Conservation (phyloP, 1,140 invertebrate genomes). For the Drosophila leontia region DNA sequence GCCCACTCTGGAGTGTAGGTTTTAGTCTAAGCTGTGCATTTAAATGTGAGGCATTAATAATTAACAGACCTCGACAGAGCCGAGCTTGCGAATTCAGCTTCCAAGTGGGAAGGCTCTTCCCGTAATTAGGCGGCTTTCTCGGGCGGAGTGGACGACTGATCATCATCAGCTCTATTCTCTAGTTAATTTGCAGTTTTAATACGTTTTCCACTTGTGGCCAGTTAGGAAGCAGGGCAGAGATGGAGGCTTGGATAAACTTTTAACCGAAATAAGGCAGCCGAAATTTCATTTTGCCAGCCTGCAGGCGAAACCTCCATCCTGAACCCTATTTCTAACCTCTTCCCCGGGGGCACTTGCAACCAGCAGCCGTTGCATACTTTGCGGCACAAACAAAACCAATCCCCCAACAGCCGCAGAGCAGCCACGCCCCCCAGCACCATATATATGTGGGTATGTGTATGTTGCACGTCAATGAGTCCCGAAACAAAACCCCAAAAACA, state of each 20-base stretch:
- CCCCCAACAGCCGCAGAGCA: conserved; percentile 41
- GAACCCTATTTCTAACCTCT: background rate
- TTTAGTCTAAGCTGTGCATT: conserved; percentile 71
- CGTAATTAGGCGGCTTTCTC: conserved; percentile 68
- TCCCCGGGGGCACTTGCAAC: conserved; percentile 35
- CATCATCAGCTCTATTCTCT: conserved; percentile 64
- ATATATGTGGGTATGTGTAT: conserved; percentile 21
- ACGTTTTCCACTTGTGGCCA: conserved; percentile 73
- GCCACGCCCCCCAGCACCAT: conserved; percentile 26
- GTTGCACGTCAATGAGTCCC: conserved; percentile 77
- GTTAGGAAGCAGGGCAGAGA: conserved; percentile 6
- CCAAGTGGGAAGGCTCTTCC: conserved; percentile 39
- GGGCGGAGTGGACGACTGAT: conserved; percentile 42
- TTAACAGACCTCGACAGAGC: conserved; percentile 57
- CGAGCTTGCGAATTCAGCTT: conserved; percentile 6
- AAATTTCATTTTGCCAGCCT: conserved; percentile 37
- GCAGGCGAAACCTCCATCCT: background rate
- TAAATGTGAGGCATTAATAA: conserved; percentile 83
- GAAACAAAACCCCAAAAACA: conserved; percentile 76
- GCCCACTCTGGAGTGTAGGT: conserved; percentile 12
- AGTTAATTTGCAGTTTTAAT: conserved; percentile 83
- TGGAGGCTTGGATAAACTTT: conserved; percentile 28
- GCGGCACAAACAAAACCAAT: conserved; percentile 55
- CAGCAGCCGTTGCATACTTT: conserved; percentile 59
- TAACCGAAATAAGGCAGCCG: conserved; percentile 49